Evolutionary conservation across 2,797 vertebrate species (phyloP), one percentile per base, ranked within the genome.

Genomic region (Hippocampus kuda): DNA sequence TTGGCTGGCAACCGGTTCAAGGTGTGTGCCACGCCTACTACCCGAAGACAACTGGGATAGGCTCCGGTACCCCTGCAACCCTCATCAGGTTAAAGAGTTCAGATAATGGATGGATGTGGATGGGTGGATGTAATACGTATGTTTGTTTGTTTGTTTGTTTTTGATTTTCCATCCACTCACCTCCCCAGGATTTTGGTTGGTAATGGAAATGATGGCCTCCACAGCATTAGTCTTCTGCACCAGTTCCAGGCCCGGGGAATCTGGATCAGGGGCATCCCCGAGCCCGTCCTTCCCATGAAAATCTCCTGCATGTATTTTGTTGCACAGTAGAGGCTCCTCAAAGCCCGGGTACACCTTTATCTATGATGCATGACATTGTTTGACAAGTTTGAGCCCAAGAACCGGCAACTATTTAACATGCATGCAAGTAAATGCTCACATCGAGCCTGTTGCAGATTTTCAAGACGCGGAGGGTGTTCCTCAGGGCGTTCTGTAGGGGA

Each of bases 401-500:
- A 34, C 27, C 20, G 16, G 30, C 16, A 60, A 60, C 5, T 34
- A 60, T 34, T 60, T 11, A 9, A 30, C 27, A 34, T 4, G 0
- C 6, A 34, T 34, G 27, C 7, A 60, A 60, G 15, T 34, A 27
- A 60, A 38, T 22, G 67, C 79, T 74, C 26, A 87, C 83, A n/a
- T 85, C 84, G 92, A 3, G 91, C 89, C 0, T 92, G 88, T 75
- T 89, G 90, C 67, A 97, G 85, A 84, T 92, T 91, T 87, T 94
- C 91, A 88, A 93, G 88, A 98, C 91, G 0, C 94, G 92, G 79
- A 98, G 80, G 0, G 94, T 89, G 86, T 94, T 90, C 80, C 91
- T 93, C 78, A 93, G 93, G 57, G 93, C 91, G 0, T 94, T 91
- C 0, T 92, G 91, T 68, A 97, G 84, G 1, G 92, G 90, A 1